phyloP scores from a whole-genome alignment of 2,888 invertebrate species.

The Microchrysa polita region DNA sequence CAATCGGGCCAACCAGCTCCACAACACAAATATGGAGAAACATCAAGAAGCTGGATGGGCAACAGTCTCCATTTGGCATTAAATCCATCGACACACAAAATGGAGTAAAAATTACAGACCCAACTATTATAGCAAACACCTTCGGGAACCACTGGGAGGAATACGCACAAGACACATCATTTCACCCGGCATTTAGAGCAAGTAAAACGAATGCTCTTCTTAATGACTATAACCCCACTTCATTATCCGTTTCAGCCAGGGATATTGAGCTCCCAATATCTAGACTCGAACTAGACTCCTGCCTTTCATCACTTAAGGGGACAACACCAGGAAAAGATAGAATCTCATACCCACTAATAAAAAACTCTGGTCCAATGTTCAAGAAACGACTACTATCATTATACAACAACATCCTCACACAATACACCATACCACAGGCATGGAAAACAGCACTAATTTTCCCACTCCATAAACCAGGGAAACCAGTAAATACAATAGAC shows the following conservation, averaged over 20 bases:
- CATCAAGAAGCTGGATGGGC: no score
- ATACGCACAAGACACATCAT: neutral
- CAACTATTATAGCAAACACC: neutral
- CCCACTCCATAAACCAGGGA: neutral
- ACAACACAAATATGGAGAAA: no score
- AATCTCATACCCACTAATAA: neutral
- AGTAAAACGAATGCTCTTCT: neutral
- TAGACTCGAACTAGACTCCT: neutral
- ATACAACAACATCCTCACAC: neutral
- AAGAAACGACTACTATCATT: neutral
- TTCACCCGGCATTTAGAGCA: neutral
- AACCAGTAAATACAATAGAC: neutral
- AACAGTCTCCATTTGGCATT: no score
- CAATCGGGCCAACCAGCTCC: no score
- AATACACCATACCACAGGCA: neutral
- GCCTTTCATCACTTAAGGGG: neutral
- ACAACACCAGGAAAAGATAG: neutral
- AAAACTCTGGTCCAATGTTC: neutral
- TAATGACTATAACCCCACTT: neutral
- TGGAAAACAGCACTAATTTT: neutral
- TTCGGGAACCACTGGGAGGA: neutral
- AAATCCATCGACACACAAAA: no score
- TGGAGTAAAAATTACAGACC: no score
- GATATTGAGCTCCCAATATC: conserved; percentile 3
- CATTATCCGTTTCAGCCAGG: no score